Percentiles rank a stretch among this genome's conserved stretches.
phyloP scores from a whole-genome alignment of 53 echinoderm and acorn worm genomes.

The Glandiceps talaboti region DNA sequence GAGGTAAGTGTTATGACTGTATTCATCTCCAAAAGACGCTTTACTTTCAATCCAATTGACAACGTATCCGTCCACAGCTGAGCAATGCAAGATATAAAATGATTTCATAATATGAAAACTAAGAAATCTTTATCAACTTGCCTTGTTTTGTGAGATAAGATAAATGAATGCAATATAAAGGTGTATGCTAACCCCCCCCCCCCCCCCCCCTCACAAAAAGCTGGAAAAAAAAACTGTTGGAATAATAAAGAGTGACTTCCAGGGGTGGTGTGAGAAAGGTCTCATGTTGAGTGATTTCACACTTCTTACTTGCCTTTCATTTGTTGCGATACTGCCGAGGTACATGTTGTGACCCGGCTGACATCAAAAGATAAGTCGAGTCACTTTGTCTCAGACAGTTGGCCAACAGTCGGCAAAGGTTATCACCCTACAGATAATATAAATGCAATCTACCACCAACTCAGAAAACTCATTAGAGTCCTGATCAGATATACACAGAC shows the following conservation, averaged over 20 bases:
- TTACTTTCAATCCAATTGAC: slow-evolving; percentile 99
- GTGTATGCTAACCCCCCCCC: too few relatives aligned
- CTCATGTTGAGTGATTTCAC: background rate
- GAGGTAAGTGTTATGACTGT: slow-evolving; percentile 80
- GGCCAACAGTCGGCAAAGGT: background rate
- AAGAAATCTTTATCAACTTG: too few relatives aligned
- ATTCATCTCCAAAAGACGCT: slow-evolving; percentile 80
- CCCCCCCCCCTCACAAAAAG: too few relatives aligned
- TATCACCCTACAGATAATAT: background rate
- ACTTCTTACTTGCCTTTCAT: background rate
- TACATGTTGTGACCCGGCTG: background rate
- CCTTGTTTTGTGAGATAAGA: too few relatives aligned
- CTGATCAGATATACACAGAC: background rate
- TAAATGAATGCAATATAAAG: too few relatives aligned
- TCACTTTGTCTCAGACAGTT: background rate
- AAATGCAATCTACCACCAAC: background rate
- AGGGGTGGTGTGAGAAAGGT: too few relatives aligned
- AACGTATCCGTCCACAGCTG: slow-evolving; percentile 51
- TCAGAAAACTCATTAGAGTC: background rate
- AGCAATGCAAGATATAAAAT: background rate
- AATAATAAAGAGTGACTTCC: too few relatives aligned
- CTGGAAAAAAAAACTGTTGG: too few relatives aligned
- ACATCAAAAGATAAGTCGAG: background rate
- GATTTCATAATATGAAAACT: too few relatives aligned
- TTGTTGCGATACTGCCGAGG: background rate